phyloP scores from a whole-genome alignment of 2,797 vertebrate genomes.

The Myripristis murdjan region DNA sequence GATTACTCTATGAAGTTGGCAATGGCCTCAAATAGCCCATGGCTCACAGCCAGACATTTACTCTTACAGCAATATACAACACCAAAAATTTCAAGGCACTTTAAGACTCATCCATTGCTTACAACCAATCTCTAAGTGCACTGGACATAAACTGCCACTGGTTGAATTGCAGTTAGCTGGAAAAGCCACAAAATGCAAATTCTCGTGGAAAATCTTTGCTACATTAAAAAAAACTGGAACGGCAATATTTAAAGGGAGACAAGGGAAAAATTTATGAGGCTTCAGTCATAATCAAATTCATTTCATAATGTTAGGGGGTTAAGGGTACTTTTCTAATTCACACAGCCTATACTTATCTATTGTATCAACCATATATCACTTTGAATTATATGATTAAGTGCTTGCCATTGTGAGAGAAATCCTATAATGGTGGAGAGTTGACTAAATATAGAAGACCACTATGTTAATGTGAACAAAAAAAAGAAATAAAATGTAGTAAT shows the following conservation, averaged over 20 bases:
- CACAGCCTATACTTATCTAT: background rate
- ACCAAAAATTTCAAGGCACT: slow-evolving; percentile 48
- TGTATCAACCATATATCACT: slow-evolving; percentile 5
- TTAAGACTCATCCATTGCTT: slow-evolving; percentile 24
- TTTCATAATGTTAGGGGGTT: background rate
- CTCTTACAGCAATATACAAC: slow-evolving; percentile 59
- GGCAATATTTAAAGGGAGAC: background rate
- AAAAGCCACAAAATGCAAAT: background rate
- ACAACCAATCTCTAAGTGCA: background rate
- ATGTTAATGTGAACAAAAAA: slow-evolving; percentile 22
- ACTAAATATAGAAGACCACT: slow-evolving; percentile 26
- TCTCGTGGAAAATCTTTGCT: background rate
- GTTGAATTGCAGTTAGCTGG: background rate
- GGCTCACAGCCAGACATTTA: slow-evolving; percentile 68
- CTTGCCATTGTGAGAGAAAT: background rate
- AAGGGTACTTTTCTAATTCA: too few relatives aligned
- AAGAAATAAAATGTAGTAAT: too few relatives aligned
- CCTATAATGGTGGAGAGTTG: background rate
- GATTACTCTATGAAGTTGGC: slow-evolving; percentile 70
- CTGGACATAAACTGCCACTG: background rate
- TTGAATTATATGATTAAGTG: slow-evolving; percentile 7
- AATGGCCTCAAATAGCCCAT: slow-evolving; percentile 75
- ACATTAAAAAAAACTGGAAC: background rate
- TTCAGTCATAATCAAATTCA: background rate
- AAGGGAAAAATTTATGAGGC: background rate